Evolutionary conservation across 1,140 invertebrate genomes (phyloP).

Genomic region (Aleiodes sp.): DNA sequence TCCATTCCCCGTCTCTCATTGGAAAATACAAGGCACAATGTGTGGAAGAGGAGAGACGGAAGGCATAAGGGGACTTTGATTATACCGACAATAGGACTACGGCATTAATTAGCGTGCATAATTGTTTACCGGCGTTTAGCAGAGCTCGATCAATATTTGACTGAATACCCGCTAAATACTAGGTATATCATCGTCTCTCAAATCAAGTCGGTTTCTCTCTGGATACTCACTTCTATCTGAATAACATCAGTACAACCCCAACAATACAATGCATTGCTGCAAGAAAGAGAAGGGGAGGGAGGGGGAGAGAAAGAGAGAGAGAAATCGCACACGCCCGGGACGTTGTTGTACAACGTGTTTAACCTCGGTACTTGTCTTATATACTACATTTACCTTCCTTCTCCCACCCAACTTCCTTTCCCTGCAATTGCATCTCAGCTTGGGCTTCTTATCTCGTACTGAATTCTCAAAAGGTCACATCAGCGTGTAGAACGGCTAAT

Average conservation of each 20-base stretch:
- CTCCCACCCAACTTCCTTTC: conserved; percentile 1
- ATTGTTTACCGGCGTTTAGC: conserved; percentile 64
- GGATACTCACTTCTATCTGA: neutral
- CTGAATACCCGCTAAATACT: conserved; percentile 64
- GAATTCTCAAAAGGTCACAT: conserved; percentile 19
- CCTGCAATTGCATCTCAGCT: conserved; percentile 20
- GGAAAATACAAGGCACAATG: neutral
- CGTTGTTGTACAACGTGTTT: conserved; percentile 37
- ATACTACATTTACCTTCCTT: neutral
- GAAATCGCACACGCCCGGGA: neutral
- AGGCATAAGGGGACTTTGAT: conserved; percentile 51
- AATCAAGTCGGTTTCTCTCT: conserved; percentile 53
- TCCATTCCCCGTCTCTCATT: neutral
- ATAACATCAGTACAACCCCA: neutral
- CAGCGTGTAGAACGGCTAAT: conserved; percentile 32
- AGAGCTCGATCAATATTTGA: conserved; percentile 65
- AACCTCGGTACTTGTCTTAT: conserved; percentile 28
- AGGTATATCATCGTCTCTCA: conserved; percentile 58
- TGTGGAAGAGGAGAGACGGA: neutral
- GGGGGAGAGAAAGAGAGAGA: neutral
- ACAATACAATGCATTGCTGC: conserved; percentile 7
- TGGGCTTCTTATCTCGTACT: conserved; percentile 24
- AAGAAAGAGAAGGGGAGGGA: neutral
- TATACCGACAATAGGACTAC: conserved; percentile 54
- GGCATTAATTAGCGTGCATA: conserved; percentile 65